Conservation (phyloP, 2,888 invertebrate genomes). For the Caenorhabditis sinica region DNA sequence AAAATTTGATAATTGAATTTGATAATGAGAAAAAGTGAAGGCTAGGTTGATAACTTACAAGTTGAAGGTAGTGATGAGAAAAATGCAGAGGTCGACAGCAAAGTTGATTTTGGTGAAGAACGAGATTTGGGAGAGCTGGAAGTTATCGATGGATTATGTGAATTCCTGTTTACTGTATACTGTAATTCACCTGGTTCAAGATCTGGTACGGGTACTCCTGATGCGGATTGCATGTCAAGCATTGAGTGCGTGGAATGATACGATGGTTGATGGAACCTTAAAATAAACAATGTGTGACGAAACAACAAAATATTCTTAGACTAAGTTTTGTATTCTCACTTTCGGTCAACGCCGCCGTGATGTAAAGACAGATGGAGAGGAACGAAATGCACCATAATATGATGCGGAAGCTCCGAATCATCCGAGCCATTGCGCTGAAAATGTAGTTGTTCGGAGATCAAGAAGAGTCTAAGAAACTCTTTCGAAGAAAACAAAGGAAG, state of each 20-base stretch:
- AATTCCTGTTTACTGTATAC: neutral
- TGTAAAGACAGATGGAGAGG: slow-evolving; percentile 45
- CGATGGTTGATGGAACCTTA: slow-evolving; percentile 48
- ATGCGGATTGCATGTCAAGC: slow-evolving; percentile 49
- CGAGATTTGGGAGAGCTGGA: slow-evolving; percentile 56
- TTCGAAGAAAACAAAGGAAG: neutral
- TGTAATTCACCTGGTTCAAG: slow-evolving; percentile 33
- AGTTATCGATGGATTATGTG: neutral
- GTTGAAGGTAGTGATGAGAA: slow-evolving; percentile 51
- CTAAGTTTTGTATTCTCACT: slow-evolving; percentile 25
- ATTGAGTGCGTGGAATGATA: slow-evolving; percentile 51
- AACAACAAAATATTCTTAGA: no score
- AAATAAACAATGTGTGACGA: neutral
- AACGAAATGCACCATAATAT: slow-evolving; percentile 52
- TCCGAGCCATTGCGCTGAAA: slow-evolving; percentile 48
- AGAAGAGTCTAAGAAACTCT: neutral
- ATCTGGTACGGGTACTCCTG: slow-evolving; percentile 52
- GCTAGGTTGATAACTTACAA: slow-evolving; percentile 23
- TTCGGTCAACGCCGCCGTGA: slow-evolving; percentile 52
- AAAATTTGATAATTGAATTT: neutral
- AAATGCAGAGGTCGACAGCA: slow-evolving; percentile 40
- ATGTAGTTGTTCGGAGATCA: neutral
- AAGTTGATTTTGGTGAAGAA: slow-evolving; percentile 59
- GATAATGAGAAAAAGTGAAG: neutral
- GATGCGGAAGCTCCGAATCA: slow-evolving; percentile 52